A percentile compares a stretch with the other conserved stretches of the same genome.
These are phyloP conservation scores for Masnerella sp. DNA, from an alignment of 2,888 invertebrate species.

Conservation along the genomic window DNA sequence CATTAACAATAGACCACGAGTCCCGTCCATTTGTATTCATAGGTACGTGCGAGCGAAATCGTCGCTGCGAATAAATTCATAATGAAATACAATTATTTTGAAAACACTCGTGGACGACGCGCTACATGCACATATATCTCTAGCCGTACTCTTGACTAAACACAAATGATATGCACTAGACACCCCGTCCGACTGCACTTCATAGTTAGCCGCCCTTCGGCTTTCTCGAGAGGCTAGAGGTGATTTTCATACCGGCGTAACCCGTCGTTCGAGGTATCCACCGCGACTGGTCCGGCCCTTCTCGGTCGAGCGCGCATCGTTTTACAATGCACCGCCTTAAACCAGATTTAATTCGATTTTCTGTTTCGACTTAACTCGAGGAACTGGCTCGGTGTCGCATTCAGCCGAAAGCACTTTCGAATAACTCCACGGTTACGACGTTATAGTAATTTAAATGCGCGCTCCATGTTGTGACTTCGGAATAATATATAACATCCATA, in stretches of 20 bases:
- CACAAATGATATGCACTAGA: conserved; percentile 58
- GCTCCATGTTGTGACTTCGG: conserved; percentile 51
- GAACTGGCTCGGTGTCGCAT: conserved; percentile 51
- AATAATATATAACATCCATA: conserved; percentile 57
- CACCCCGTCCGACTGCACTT: conserved; percentile 67
- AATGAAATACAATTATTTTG: conserved; percentile 58
- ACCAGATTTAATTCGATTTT: conserved; percentile 63
- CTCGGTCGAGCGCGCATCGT: conserved; percentile 43
- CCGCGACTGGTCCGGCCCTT: conserved; percentile 57
- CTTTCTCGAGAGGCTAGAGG: conserved; percentile 65
- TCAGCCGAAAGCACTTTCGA: conserved; percentile 53
- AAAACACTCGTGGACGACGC: conserved; percentile 53
- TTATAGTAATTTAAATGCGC: conserved; percentile 55
- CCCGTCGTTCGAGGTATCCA: conserved; percentile 64
- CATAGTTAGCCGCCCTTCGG: conserved; percentile 62
- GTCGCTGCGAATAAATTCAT: conserved; percentile 52
- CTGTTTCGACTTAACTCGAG: conserved; percentile 63
- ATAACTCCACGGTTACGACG: conserved; percentile 45
- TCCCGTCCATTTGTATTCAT: conserved; percentile 47
- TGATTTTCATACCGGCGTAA: conserved; percentile 72
- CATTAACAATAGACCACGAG: conserved; percentile 23
- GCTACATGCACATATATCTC: conserved; percentile 47
- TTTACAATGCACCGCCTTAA: conserved; percentile 57
- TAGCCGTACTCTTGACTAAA: conserved; percentile 57
- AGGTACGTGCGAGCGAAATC: conserved; percentile 40